Conservation (phyloP, 2,888 invertebrate species). For the Ellobium chinense region DNA sequence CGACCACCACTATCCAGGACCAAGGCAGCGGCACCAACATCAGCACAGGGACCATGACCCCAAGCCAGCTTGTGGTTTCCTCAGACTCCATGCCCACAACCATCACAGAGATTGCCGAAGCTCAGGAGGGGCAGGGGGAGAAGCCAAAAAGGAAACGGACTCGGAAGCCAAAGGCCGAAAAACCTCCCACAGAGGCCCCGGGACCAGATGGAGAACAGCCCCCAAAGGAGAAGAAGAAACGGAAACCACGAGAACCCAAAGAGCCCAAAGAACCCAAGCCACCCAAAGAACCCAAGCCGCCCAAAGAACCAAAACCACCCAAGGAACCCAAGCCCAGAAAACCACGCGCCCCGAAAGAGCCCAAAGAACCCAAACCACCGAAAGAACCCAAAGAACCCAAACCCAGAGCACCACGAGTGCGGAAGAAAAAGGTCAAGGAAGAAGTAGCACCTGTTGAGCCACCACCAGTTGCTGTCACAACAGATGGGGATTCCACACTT, state of each 20-base stretch:
- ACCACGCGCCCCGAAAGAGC: conserved; percentile 43
- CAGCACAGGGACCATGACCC: conserved; percentile 7
- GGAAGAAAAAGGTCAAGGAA: conserved; percentile 56
- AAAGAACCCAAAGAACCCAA: conserved; percentile 54
- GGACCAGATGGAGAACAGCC: conserved; percentile 46
- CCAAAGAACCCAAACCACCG: conserved; percentile 50
- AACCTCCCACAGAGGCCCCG: conserved; percentile 44
- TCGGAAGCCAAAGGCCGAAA: conserved; percentile 52
- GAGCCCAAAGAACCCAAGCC: conserved; percentile 48
- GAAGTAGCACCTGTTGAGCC: conserved; percentile 22
- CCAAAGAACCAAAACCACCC: conserved; percentile 57
- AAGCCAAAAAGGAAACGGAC: conserved; percentile 59
- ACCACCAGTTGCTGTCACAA: not conserved
- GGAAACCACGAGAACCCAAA: conserved; percentile 52
- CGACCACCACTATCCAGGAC: too few species aligned
- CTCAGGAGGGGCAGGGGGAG: conserved; percentile 54
- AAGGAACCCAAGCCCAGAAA: conserved; percentile 50
- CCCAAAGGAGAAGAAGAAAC: conserved; percentile 52
- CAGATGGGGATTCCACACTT: not conserved
- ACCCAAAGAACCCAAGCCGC: conserved; percentile 54
- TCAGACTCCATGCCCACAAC: conserved; percentile 63
- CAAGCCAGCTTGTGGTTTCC: conserved; percentile 50
- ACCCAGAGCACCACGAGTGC: conserved; percentile 49
- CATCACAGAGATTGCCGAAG: conserved; percentile 59
- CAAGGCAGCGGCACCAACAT: conserved; percentile 71